Base-by-base conservation (phyloP, 2,888 invertebrate genomes). In the Margaritifera margaritifera region DNA sequence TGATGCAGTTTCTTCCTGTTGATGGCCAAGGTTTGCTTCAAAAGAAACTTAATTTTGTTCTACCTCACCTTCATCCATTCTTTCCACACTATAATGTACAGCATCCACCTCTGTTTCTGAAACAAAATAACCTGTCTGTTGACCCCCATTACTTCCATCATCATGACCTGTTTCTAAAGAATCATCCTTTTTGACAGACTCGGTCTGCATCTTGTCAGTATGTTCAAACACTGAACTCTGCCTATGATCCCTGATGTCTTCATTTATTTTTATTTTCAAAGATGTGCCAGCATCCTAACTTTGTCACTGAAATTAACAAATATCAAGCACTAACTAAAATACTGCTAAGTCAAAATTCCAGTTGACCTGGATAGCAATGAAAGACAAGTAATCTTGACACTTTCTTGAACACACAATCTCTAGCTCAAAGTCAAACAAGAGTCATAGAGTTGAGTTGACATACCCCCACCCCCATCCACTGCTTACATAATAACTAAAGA, bases 21-120 rank as follows among this genome's bases (percentile, higher is more conserved):
- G 51, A 52, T 15, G 4, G 52, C 20, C 50, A 20, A 18, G 51
- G 6, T 4, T 20, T 51, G n/a, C 27, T 50, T 62, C 50, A 51
- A 52, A 24, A 18, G 52, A n/a, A 22, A 42, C 50, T 64, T 42
- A 53, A 25, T 54, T 31, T 25, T 27, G 59, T 53, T 60, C 59
- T 6, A 66, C 24, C 11, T 59, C 60, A 4, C 22, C 58, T 22
- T 57, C 62, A 57, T 50, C 24, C 24, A 18, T 53, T 19, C 15
- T 20, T 52, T 62, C 62, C 4, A 42, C 42, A 31, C 56, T 62
- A 56, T 22, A 42, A 52, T 50, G 55, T n/a, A 57, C 27, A 25
- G 22, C 42, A 31, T 64, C 57, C 42, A 8, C 6, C 22, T 55
- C 31, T 22, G 31, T 56, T 31, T 55, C 25, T 50, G 25, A 58